Evolutionary conservation across 37 sponge, comb jelly and placozoan genomes (phyloP).

Genomic region (Cliona cf. orientalis): DNA sequence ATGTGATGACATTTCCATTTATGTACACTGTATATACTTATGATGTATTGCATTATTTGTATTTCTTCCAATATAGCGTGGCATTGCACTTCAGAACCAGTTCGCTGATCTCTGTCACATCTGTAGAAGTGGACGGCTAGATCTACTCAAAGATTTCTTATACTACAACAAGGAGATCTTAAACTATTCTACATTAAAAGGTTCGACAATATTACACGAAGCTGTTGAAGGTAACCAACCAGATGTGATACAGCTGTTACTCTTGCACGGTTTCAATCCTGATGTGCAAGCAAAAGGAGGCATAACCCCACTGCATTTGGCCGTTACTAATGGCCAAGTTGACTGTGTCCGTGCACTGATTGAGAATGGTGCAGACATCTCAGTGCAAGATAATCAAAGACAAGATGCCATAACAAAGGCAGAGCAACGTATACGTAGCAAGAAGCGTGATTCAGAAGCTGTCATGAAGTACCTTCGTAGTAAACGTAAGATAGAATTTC

Average conservation of each 20-base stretch:
- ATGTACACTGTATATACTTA: too few relatives aligned
- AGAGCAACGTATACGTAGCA: conserved; percentile 46
- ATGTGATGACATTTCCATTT: too few relatives aligned
- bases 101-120: conserved; percentile 56
- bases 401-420: conserved; percentile 54
- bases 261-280: conserved; percentile 57
- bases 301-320: conserved; percentile 71
- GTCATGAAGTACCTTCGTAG: conserved; percentile 61
- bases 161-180: conserved; percentile 42
- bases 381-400: conserved; percentile 54
- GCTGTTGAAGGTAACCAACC: conserved; percentile 74
- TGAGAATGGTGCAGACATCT: conserved; percentile 64
- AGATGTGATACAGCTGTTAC: conserved; percentile 69
- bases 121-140: conserved; percentile 60
- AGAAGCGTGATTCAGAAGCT: conserved; percentile 63
- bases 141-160: conserved; percentile 34
- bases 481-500: conserved; percentile 55
- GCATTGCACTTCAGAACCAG: too few relatives aligned
- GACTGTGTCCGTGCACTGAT: conserved; percentile 65
- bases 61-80: too few relatives aligned
- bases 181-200: conserved; percentile 24
- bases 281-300: conserved; percentile 57
- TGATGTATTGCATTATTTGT: too few relatives aligned
- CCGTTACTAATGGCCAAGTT: conserved; percentile 57
- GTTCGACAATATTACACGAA: conserved; percentile 77